Percentiles rank a stretch among this genome's conserved stretches.
These are phyloP conservation scores for Cyclophora albipunctata DNA, from an alignment of 2,888 invertebrate species.

Conservation along the genomic window DNA sequence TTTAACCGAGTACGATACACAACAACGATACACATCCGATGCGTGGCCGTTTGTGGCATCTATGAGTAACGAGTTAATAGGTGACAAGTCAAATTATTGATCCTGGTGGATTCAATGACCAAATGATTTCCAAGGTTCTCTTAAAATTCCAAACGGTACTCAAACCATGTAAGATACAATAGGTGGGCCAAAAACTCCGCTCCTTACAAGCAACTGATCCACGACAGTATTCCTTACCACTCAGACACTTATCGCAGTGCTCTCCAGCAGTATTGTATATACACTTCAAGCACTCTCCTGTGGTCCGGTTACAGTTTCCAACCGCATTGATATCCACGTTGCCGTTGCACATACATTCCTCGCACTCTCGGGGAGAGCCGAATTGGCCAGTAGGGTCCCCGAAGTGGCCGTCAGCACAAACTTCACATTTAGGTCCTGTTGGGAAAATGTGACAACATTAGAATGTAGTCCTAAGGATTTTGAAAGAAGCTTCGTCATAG, in stretches of 20 bases:
- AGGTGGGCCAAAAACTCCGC: too few species aligned
- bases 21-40: too few species aligned
- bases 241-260: constrained; percentile 93
- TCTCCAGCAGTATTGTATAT: constrained; percentile 95
- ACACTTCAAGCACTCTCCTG: constrained; percentile 97
- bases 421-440: constrained; percentile 85
- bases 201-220: too few species aligned
- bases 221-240: constrained; percentile 72
- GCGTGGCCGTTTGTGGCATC: too few species aligned
- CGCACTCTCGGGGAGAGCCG: constrained; percentile 87
- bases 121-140: too few species aligned
- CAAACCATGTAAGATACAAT: too few species aligned
- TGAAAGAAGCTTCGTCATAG: too few species aligned
- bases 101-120: too few species aligned
- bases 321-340: constrained; percentile 97
- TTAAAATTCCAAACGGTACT: too few species aligned
- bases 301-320: constrained; percentile 96
- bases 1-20: too few species aligned
- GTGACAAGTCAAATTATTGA: too few species aligned
- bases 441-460: constrained; percentile 5
- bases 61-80: too few species aligned
- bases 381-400: constrained; percentile 92
- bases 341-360: constrained; percentile 92
- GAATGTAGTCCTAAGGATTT: background rate
- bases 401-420: constrained; percentile 96